phyloP scores from a whole-genome alignment of 2,113 vertebrate genomes.

The Bos indicus region DNA sequence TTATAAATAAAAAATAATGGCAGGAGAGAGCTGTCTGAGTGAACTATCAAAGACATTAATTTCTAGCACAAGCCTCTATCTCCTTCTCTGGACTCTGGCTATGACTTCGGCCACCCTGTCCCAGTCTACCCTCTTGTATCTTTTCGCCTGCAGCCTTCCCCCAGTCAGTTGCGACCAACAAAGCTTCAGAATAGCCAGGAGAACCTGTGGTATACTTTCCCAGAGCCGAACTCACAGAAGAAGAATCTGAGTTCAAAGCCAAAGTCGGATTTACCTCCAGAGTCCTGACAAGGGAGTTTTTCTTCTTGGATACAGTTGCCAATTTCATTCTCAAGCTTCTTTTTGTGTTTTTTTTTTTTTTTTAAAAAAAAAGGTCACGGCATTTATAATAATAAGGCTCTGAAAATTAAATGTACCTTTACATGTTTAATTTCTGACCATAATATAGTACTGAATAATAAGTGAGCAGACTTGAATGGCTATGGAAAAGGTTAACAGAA shows the following conservation, averaged over 20 bases:
- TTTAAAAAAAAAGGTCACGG: conserved; percentile 59
- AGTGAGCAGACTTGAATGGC: conserved; percentile 55
- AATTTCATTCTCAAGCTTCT: conserved; percentile 58
- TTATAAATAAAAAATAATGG: not conserved
- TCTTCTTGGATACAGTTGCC: conserved; percentile 63
- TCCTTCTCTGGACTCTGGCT: not conserved
- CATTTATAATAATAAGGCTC: conserved; percentile 71
- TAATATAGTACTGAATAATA: conserved; percentile 63
- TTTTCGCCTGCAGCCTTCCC: not conserved
- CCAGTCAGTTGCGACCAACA: not conserved
- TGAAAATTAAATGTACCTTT: conserved; percentile 73
- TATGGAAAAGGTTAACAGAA: conserved; percentile 65
- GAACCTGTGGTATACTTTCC: not conserved
- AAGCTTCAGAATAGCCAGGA: not conserved
- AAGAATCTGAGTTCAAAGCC: not conserved
- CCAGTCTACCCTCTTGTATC: not conserved
- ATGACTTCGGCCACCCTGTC: not conserved
- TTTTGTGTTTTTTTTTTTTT: conserved; percentile 18
- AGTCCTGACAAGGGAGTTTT: not conserved
- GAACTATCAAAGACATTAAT: not conserved
- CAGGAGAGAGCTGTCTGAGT: not conserved
- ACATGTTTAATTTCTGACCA: conserved; percentile 73
- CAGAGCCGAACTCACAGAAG: not conserved
- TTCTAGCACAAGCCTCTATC: not conserved
- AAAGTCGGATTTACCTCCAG: conserved; percentile 4